phyloP scores from a whole-genome alignment of 1,140 invertebrate species.

The Leptinotarsa texana region DNA sequence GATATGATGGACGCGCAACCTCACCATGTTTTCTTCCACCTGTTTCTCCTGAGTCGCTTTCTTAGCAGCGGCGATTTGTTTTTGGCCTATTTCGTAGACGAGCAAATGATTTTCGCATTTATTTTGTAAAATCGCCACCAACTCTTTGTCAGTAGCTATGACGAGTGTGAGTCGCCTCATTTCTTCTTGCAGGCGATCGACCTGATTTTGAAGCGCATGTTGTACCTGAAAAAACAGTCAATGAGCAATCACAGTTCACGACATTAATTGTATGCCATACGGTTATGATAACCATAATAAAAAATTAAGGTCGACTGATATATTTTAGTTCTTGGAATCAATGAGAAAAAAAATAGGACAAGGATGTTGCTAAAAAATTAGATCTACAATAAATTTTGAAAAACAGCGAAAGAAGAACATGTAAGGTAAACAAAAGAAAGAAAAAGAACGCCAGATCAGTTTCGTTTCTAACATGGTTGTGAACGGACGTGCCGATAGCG shows the following conservation, averaged over 20 bases:
- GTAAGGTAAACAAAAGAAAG: too few relatives aligned
- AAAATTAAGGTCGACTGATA: not conserved
- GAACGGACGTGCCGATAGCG: too few relatives aligned
- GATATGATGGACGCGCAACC: constrained; percentile 63
- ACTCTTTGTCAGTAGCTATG: constrained; percentile 53
- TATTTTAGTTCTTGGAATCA: not conserved
- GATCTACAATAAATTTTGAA: too few relatives aligned
- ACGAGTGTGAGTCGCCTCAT: constrained; percentile 56
- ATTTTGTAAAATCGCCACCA: constrained; percentile 48
- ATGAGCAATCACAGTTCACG: too few relatives aligned
- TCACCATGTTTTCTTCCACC: constrained; percentile 67
- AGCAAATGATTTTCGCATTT: constrained; percentile 54
- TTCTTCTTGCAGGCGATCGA: constrained; percentile 60
- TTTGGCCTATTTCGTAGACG: constrained; percentile 61
- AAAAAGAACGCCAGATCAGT: too few relatives aligned
- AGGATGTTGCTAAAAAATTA: too few relatives aligned
- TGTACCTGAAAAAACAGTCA: constrained; percentile 21
- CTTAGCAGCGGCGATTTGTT: constrained; percentile 57
- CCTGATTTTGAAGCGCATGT: constrained; percentile 57
- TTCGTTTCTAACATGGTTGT: too few relatives aligned
- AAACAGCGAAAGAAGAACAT: too few relatives aligned
- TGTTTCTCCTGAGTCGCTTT: constrained; percentile 59
- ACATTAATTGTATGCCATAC: too few relatives aligned
- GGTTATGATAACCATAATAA: too few relatives aligned
- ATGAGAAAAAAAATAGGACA: too few relatives aligned